Percentiles rank a stretch among this genome's conserved stretches.
Evolutionary conservation across 2,113 vertebrate species (phyloP).

Genomic region (Stigmatopora argus): DNA sequence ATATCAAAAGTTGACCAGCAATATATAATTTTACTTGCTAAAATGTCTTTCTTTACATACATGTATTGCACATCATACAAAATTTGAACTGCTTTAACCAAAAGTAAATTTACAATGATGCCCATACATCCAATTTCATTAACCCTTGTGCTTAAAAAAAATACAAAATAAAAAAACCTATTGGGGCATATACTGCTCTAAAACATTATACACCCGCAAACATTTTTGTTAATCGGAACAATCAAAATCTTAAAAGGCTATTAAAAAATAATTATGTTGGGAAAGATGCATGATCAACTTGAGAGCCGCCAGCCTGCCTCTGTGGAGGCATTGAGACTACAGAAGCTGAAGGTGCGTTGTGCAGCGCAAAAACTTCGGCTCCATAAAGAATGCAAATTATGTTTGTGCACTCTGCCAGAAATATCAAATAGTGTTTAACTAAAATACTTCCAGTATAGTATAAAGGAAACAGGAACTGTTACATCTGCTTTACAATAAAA

Average conservation of each 20-base stretch:
- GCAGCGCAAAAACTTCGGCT: not conserved
- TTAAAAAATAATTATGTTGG: not conserved
- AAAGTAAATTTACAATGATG: not conserved
- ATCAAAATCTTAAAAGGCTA: not conserved
- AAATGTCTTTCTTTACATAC: no score
- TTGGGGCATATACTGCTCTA: not conserved
- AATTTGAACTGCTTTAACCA: not conserved
- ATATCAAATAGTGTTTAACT: not conserved
- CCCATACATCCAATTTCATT: not conserved
- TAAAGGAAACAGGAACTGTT: no score
- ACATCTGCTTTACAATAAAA: no score
- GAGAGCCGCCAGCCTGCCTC: not conserved
- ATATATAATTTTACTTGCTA: slow-evolving; percentile 16
- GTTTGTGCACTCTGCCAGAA: not conserved
- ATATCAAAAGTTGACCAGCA: slow-evolving; percentile 26
- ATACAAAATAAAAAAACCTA: no score
- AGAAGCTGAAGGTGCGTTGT: not conserved
- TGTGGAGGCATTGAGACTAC: not conserved
- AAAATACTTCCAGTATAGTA: no score
- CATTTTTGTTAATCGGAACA: not conserved
- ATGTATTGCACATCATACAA: not conserved
- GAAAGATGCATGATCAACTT: not conserved
- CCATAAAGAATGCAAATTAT: not conserved
- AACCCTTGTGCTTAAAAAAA: no score
- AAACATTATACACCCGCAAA: not conserved